Evolutionary conservation across 2,888 invertebrate genomes (phyloP), one percentile per base, ranked within the genome.

Genomic region (Scelioninae gen. 2): DNA sequence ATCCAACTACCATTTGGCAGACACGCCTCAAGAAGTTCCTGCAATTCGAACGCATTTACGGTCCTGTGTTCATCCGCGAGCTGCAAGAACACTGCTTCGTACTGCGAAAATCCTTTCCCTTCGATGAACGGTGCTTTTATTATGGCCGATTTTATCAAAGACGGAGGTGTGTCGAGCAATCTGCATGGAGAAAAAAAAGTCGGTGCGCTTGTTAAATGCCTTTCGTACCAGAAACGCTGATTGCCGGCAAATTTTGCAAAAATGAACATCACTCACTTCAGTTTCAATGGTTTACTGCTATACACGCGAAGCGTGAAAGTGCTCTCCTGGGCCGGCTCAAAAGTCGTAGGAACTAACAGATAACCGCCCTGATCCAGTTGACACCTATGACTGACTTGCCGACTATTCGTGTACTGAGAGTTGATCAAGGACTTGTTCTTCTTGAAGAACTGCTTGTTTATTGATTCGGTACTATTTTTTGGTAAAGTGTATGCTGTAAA

Each of bases 361-460:
- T 95, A 96, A 22, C 93, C 91, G 1, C 95, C 95, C 75, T 92
- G 90, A 80, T 94, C 94, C 77, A 96, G 86, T 74, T 91, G 91
- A 82, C 93, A 94, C 79, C 95, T 90, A 84, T 89, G 91, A 83
- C 91, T 93, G 64, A 96, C 95, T 88, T 96, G 96, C 77, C 96
- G 89, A 81, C 95, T 95, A 83, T 96, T 96, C 1, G 96, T 95
- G 82, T 96, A 96, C 81, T 95, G 94, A 0, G 96, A 96, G 86
- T 96, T 96, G 35, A 95, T 90, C 60, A 94, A 89, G 46, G 94
- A 95, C 81, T 95, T 95, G 81, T 93, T 93, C 81, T 92, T 93
- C 84, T 94, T 95, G 85, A 95, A 95, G 84, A 94, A 95, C 18
- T 90, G 88, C 78, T 93, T 92, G 69, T 92, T 91, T 58, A 94